Evolutionary conservation across 2,888 invertebrate species (phyloP), one percentile per base, ranked within the genome.

Genomic region (Mallateleia sp.): DNA sequence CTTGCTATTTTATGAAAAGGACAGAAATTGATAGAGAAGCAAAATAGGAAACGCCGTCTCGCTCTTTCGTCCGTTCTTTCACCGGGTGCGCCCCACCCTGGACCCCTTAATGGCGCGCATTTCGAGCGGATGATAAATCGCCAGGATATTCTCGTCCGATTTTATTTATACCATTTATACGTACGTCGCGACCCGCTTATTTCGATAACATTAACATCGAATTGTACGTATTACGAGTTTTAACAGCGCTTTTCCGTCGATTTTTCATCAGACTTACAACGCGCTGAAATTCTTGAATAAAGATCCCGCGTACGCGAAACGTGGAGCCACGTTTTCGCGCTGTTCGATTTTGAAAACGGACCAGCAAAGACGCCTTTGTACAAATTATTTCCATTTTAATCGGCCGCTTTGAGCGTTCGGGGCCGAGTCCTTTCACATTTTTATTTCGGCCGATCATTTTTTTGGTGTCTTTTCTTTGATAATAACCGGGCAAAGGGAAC

Each of bases 161-260:
- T 92, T 92, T 93, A 92, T 93, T 92, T 91, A 93, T 93, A 93
- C 92, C 90, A 91, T 92, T 93, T 92, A 92, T 91, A 89, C 87
- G 90, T 91, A 90, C 89, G 88, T 86, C 84, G 71, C 62, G 45
- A 72, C 80, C 82, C 85, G 91, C 88, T 91, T 89, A 86, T 89
- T 89, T 90, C 86, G 90, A 86, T 82, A 87, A 90, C 90, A 92
- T 92, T 91, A 92, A 91, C 89, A 90, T 89, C 87, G 28, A 72
- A 38, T 62, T 8, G 28, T 28, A 28, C 28, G 4, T 28, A 28
- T 28, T 28, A 8, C 28, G 4, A 28, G 28, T 28, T 28, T 28
- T 28, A 28, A 28, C 28, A 6, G 28, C 28, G 28, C 28, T 47
- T 47, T 47, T 47, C 47, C 47, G 11, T 2, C 11, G 38, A 38